Percentiles rank a stretch among this genome's conserved stretches.
phyloP scores from a whole-genome alignment of 2,888 invertebrate genomes.

The Callosobruchus maculatus region DNA sequence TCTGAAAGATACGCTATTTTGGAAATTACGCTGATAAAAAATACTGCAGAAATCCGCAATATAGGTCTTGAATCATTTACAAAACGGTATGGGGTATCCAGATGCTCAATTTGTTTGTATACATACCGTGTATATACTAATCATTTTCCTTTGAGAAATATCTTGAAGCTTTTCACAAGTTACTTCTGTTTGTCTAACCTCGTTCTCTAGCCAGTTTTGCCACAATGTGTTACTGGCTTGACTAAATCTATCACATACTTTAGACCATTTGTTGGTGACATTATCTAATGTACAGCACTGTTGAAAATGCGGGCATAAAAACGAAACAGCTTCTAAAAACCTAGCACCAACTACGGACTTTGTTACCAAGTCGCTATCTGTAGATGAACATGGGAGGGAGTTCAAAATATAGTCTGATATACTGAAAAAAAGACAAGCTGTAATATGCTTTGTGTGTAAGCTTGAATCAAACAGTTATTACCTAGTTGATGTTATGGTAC shows the following conservation, averaged over 20 bases:
- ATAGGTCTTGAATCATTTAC: too few relatives aligned
- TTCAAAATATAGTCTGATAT: not conserved
- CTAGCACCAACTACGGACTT: constrained; percentile 59
- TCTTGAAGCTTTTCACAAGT: constrained; percentile 44
- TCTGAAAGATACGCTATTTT: too few relatives aligned
- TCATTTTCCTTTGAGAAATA: constrained; percentile 51
- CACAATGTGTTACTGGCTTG: constrained; percentile 59
- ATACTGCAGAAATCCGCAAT: too few relatives aligned
- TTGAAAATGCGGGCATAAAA: constrained; percentile 70
- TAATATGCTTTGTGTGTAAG: too few relatives aligned
- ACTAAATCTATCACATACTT: constrained; percentile 55
- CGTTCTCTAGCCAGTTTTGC: constrained; percentile 58
- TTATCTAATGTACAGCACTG: constrained; percentile 60
- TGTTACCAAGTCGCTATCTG: constrained; percentile 19
- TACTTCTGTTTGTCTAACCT: constrained; percentile 45
- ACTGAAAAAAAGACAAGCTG: not conserved
- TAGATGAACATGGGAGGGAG: not conserved
- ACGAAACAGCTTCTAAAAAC: constrained; percentile 67
- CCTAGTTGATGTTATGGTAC: constrained; percentile 52
- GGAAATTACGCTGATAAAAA: too few relatives aligned
- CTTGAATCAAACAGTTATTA: too few relatives aligned
- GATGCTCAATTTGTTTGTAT: too few relatives aligned
- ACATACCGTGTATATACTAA: constrained; percentile 53
- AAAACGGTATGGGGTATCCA: too few relatives aligned
- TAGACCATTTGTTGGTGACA: constrained; percentile 54